Evolutionary conservation across 1,140 invertebrate genomes (phyloP).

Genomic region (Microplitis mediator): DNA sequence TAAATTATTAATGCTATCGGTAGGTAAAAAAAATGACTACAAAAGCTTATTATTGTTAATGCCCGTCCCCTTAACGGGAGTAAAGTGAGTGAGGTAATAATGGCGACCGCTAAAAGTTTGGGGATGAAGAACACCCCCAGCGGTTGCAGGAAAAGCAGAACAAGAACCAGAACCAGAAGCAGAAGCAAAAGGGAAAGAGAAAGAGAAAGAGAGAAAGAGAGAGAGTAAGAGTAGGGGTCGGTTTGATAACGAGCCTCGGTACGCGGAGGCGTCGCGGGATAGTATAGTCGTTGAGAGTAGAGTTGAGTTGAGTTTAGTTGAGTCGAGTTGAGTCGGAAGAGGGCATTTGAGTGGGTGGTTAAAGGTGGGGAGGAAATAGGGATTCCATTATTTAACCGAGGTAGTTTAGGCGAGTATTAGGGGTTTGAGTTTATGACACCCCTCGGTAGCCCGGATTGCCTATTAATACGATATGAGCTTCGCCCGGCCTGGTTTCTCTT

Average conservation of each 20-base stretch:
- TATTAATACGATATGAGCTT: constrained; percentile 65
- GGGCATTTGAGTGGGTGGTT: constrained; percentile 7
- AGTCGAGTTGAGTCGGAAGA: background rate
- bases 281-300: too few relatives aligned
- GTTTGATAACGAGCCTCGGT: background rate
- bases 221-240: background rate
- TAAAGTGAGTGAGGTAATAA: background rate
- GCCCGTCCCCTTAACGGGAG: too few relatives aligned
- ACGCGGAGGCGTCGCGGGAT: background rate
- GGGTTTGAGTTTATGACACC: constrained; percentile 64
- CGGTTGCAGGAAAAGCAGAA: background rate
- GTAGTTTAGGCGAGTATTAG: constrained; percentile 64
- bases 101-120: constrained; percentile 22
- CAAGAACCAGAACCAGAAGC: background rate
- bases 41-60: too few relatives aligned
- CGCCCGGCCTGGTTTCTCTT: constrained; percentile 32
- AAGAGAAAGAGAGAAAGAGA: constrained; percentile 29
- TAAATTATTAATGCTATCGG: too few relatives aligned
- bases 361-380: constrained; percentile 49
- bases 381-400: constrained; percentile 64
- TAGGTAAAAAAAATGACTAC: too few relatives aligned
- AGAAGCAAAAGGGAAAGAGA: constrained; percentile 25
- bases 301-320: too few relatives aligned
- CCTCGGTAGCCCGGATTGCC: constrained; percentile 62
- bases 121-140: background rate